Conservation (phyloP, 1,140 invertebrate species). For the Anadara kagoshimensis region DNA sequence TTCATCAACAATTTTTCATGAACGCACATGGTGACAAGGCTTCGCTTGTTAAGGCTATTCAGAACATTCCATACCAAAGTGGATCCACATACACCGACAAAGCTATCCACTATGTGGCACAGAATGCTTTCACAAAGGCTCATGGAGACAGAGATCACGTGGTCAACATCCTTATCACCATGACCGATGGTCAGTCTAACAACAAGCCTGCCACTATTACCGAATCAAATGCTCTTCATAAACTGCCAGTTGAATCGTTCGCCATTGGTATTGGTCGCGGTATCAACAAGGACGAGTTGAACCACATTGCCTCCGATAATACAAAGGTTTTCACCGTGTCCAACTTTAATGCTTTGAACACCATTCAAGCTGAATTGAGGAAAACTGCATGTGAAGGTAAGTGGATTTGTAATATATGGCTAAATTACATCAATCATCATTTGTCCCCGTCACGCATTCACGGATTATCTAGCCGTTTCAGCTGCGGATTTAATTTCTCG, state of each 20-base stretch:
- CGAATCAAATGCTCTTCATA: constrained; percentile 20
- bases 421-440: too few relatives aligned
- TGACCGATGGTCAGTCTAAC: constrained; percentile 44
- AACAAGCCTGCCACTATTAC: constrained; percentile 11
- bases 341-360: constrained; percentile 23
- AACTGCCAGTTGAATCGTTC: constrained; percentile 22
- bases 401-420: too few relatives aligned
- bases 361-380: constrained; percentile 4
- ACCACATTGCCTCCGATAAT: constrained; percentile 29
- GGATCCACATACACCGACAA: constrained; percentile 36
- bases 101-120: constrained; percentile 29
- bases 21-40: constrained; percentile 21
- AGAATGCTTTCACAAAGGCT: constrained; percentile 19
- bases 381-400: constrained; percentile 21
- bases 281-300: constrained; percentile 23
- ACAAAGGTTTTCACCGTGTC: constrained; percentile 35
- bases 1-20: constrained; percentile 24
- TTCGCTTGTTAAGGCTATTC: constrained; percentile 26
- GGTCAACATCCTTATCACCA: constrained; percentile 36
- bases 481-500: too few relatives aligned
- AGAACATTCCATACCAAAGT: constrained; percentile 17
- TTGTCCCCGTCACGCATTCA: too few relatives aligned
- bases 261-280: constrained; percentile 41
- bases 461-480: too few relatives aligned
- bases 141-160: constrained; percentile 30